phyloP scores from a whole-genome alignment of 2,797 vertebrate genomes.

The Gymnothorax javanicus region DNA sequence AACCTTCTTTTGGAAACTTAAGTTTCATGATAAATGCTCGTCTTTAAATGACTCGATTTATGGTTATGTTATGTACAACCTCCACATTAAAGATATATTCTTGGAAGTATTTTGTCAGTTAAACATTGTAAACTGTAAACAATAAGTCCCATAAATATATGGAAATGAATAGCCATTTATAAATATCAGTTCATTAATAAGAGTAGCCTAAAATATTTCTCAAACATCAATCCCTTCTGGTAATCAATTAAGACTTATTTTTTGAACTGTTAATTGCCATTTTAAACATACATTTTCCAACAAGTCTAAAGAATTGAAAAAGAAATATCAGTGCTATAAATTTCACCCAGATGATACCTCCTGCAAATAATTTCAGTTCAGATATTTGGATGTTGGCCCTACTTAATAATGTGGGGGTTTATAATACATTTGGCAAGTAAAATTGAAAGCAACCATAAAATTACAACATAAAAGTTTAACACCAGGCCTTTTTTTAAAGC shows the following conservation, averaged over 20 bases:
- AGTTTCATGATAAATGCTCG: constrained; percentile 38
- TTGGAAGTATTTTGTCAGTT: neutral
- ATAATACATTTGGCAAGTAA: neutral
- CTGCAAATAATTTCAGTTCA: neutral
- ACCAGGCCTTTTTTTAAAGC: neutral
- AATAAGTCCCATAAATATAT: neutral
- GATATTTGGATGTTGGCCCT: neutral
- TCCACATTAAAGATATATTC: neutral
- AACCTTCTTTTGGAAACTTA: constrained; percentile 8
- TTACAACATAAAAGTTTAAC: neutral
- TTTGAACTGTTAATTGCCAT: neutral
- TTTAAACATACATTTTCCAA: neutral
- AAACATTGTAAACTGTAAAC: neutral
- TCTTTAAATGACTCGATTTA: constrained; percentile 34
- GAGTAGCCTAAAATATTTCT: neutral
- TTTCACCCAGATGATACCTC: neutral
- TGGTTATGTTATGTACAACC: neutral
- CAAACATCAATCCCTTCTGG: neutral
- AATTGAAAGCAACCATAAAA: neutral
- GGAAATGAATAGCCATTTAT: neutral
- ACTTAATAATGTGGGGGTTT: neutral
- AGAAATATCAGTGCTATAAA: neutral
- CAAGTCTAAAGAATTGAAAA: neutral
- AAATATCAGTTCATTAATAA: neutral
- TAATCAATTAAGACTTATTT: neutral